Evolutionary conservation across 2,113 vertebrate genomes (phyloP).

Genomic region (Daboia siamensis): DNA sequence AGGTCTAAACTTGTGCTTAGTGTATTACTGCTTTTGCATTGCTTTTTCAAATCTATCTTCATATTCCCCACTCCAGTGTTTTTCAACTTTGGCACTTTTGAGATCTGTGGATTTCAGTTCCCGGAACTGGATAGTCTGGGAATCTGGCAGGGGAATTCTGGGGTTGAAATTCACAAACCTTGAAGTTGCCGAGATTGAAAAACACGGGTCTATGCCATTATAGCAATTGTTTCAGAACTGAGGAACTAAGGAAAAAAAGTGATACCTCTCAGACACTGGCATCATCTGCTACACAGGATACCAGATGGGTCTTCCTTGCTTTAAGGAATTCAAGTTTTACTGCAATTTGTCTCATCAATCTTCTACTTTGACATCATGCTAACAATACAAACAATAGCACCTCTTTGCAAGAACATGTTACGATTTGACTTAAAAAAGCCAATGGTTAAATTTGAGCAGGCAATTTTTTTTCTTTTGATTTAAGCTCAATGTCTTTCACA

Average conservation of each 20-base stretch:
- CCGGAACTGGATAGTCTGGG: background rate
- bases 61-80: background rate
- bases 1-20: background rate
- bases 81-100: background rate
- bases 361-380: background rate
- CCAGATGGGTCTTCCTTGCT: background rate
- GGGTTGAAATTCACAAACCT: background rate
- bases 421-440: background rate
- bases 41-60: background rate
- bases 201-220: background rate
- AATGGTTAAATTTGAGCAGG: background rate
- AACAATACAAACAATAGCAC: background rate
- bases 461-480: background rate
- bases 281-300: background rate
- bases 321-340: background rate
- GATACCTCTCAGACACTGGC: background rate
- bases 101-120: background rate
- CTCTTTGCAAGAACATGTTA: background rate
- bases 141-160: background rate
- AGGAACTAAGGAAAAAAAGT: background rate
- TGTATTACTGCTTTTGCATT: background rate
- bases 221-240: background rate
- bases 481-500: background rate
- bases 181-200: background rate
- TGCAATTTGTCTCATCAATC: background rate